Percentiles rank a stretch among this genome's conserved stretches.
These are phyloP conservation scores for Lysiphlebus fabarum DNA, from an alignment of 1,140 invertebrate species.

Conservation along the genomic window DNA sequence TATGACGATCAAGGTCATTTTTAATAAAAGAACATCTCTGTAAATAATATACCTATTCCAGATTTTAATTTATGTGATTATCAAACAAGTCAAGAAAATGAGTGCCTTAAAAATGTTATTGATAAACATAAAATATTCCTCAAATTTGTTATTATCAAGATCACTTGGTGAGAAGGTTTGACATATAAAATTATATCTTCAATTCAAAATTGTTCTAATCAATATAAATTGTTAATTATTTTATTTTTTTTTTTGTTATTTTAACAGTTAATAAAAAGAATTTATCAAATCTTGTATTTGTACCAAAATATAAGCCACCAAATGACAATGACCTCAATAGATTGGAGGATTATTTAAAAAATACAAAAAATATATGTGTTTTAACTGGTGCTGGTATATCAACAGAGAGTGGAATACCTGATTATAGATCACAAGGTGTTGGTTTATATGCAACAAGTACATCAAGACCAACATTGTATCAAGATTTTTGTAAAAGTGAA, in stretches of 20 bases:
- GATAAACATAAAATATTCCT: no score
- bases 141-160: no score
- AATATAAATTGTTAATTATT: neutral
- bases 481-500: slow-evolving; percentile 77
- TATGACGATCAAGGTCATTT: no score
- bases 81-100: no score
- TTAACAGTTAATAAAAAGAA: neutral
- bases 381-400: slow-evolving; percentile 93
- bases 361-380: slow-evolving; percentile 65
- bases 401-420: slow-evolving; percentile 92
- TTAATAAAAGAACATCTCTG: no score
- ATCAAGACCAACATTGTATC: slow-evolving; percentile 78
- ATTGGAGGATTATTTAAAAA: slow-evolving; percentile 65
- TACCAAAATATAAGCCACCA: slow-evolving; percentile 69
- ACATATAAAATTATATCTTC: no score
- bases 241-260: slow-evolving; percentile 1
- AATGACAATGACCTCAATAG: slow-evolving; percentile 60
- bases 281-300: slow-evolving; percentile 55
- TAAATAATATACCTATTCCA: no score
- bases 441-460: slow-evolving; percentile 84
- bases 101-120: no score
- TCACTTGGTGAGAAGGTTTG: no score
- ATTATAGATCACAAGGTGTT: slow-evolving; percentile 90
- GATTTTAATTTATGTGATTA: no score
- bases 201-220: no score